Evolutionary conservation across 2,113 vertebrate genomes (phyloP).

Genomic region (Paradisaea rubra): DNA sequence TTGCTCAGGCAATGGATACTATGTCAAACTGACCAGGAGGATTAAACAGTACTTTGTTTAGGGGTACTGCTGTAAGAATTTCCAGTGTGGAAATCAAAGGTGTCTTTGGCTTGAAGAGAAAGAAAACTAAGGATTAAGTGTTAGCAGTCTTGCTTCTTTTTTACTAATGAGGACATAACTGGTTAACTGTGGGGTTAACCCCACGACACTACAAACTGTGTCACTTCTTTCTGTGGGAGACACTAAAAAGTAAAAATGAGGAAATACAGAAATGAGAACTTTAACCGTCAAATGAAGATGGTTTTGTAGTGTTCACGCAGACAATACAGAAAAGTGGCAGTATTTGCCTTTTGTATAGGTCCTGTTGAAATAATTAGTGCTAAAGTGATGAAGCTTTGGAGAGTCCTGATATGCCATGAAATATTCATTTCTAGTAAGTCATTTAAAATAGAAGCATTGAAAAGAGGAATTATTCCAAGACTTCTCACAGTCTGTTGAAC

Average conservation of each 20-base stretch:
- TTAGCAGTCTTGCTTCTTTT: not conserved
- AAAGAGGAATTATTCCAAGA: slow-evolving; percentile 1
- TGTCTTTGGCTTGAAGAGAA: not conserved
- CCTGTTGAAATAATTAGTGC: slow-evolving; percentile 21
- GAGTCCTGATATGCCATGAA: not conserved
- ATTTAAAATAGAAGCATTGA: slow-evolving; percentile 15
- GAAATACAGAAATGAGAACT: not conserved
- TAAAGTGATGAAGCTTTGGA: not conserved
- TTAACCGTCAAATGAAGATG: not conserved
- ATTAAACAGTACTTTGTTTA: not conserved
- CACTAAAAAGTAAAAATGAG: not conserved
- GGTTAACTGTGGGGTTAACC: not conserved
- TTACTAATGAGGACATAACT: not conserved
- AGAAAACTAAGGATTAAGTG: not conserved
- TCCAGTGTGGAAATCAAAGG: not conserved
- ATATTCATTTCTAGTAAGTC: slow-evolving; percentile 10
- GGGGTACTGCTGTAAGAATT: not conserved
- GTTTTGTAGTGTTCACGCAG: not conserved
- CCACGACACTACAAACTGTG: not conserved
- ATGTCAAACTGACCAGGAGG: not conserved
- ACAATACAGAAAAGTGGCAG: not conserved
- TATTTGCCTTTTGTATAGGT: not conserved
- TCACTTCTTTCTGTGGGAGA: not conserved
- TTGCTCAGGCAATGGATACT: not conserved
- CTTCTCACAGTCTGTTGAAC: not conserved